Evolutionary conservation across 2,888 invertebrate genomes (phyloP).

Genomic region (Drosophila maculinotata): DNA sequence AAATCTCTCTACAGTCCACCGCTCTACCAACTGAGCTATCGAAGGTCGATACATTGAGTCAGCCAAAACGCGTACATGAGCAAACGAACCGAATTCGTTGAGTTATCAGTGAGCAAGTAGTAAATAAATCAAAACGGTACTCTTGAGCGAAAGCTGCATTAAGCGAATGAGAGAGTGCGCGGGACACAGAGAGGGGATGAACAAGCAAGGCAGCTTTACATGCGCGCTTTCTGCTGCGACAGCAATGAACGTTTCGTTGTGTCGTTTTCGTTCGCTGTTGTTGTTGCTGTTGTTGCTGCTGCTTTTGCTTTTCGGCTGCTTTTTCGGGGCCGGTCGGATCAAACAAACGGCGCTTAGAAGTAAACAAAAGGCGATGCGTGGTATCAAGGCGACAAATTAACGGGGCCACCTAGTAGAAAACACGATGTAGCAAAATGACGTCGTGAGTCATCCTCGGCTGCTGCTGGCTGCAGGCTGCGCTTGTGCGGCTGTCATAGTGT

Average conservation of each 20-base stretch:
- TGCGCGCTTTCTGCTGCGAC: slow-evolving; percentile 35
- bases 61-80: slow-evolving; percentile 31
- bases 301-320: slow-evolving; percentile 11
- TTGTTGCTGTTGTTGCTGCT: slow-evolving; percentile 6
- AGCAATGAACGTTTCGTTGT: slow-evolving; percentile 26
- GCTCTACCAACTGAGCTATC: slow-evolving; percentile 84
- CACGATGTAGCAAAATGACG: slow-evolving; percentile 23
- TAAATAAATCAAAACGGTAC: slow-evolving; percentile 47
- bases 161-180: not conserved
- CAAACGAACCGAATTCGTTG: not conserved
- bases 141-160: slow-evolving; percentile 20
- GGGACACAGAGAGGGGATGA: not conserved
- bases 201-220: slow-evolving; percentile 26
- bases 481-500: not conserved
- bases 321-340: slow-evolving; percentile 53
- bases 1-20: slow-evolving; percentile 80
- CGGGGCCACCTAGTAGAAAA: slow-evolving; percentile 59
- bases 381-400: slow-evolving; percentile 57
- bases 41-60: slow-evolving; percentile 62
- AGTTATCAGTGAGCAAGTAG: slow-evolving; percentile 7
- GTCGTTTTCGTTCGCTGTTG: slow-evolving; percentile 17
- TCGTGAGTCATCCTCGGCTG: slow-evolving; percentile 54
- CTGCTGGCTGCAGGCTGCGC: slow-evolving; percentile 11
- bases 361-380: slow-evolving; percentile 13
- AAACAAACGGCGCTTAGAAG: slow-evolving; percentile 46